Percentiles rank a stretch among this genome's conserved stretches.
These are phyloP conservation scores for Acrossocheilus wenchowensis DNA, from an alignment of 2,797 vertebrate genomes.

Conservation along the genomic window DNA sequence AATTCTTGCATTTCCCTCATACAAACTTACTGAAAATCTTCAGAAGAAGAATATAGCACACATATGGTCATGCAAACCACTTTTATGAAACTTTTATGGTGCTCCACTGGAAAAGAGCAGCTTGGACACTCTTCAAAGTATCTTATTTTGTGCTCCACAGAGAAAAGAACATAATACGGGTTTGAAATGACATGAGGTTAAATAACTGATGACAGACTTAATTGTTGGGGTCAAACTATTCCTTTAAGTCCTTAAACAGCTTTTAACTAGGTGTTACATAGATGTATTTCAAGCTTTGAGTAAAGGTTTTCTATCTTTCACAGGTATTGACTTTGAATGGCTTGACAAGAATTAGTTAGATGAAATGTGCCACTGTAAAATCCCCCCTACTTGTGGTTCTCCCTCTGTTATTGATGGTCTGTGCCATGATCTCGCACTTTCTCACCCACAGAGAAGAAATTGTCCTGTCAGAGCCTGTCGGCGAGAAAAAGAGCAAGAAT, in stretches of 20 bases:
- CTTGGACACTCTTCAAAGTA: background rate
- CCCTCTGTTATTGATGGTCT: slow-evolving; percentile 25
- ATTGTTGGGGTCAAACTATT: background rate
- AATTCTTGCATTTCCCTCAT: background rate
- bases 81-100: background rate
- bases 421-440: slow-evolving; percentile 31
- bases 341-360: slow-evolving; percentile 16
- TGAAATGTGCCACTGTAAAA: slow-evolving; percentile 13
- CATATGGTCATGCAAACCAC: background rate
- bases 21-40: background rate
- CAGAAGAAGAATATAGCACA: background rate
- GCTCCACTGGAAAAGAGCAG: slow-evolving; percentile 4
- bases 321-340: background rate
- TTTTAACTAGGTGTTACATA: background rate
- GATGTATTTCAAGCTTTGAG: slow-evolving; percentile 6
- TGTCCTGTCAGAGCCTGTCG: slow-evolving; percentile 47
- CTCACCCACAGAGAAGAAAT: slow-evolving; percentile 52
- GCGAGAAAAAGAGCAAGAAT: background rate
- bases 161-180: background rate
- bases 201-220: background rate
- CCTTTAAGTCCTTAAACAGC: background rate
- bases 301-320: background rate
- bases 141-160: background rate
- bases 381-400: background rate
- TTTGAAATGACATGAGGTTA: background rate